Conservation (phyloP, 2,797 vertebrate genomes). For the Phataginus tricuspis region DNA sequence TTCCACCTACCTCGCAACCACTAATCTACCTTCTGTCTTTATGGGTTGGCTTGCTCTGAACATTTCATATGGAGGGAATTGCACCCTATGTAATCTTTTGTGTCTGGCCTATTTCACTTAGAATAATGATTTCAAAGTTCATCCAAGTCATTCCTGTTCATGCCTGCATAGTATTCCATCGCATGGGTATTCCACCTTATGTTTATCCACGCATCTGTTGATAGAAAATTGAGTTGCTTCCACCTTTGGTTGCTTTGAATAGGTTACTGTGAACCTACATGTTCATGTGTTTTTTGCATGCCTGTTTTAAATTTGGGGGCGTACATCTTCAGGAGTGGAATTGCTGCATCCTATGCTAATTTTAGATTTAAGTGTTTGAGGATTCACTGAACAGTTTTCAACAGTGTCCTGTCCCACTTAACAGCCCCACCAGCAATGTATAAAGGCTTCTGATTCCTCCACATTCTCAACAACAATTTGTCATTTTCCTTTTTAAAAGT, state of each 20-base stretch:
- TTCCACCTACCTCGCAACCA: neutral
- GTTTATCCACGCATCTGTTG: neutral
- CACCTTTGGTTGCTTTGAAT: neutral
- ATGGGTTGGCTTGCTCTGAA: neutral
- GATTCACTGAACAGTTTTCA: neutral
- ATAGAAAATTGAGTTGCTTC: neutral
- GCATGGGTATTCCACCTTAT: neutral
- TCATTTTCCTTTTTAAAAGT: neutral
- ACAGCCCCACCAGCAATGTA: neutral
- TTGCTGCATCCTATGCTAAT: neutral
- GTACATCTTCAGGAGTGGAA: neutral
- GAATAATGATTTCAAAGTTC: neutral
- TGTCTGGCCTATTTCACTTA: neutral
- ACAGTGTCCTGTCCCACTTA: neutral
- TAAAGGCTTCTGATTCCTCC: neutral
- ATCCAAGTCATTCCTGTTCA: neutral
- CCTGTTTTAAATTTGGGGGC: neutral
- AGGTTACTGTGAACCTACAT: neutral
- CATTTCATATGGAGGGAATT: neutral
- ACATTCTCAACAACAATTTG: too few species aligned
- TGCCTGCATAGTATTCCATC: neutral
- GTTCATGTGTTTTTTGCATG: neutral
- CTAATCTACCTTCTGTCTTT: neutral
- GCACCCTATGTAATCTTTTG: neutral
- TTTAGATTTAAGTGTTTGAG: neutral